These are phyloP conservation scores for Nettapus auritus DNA, from an alignment of 2,113 vertebrate species.

Conservation along the genomic window DNA sequence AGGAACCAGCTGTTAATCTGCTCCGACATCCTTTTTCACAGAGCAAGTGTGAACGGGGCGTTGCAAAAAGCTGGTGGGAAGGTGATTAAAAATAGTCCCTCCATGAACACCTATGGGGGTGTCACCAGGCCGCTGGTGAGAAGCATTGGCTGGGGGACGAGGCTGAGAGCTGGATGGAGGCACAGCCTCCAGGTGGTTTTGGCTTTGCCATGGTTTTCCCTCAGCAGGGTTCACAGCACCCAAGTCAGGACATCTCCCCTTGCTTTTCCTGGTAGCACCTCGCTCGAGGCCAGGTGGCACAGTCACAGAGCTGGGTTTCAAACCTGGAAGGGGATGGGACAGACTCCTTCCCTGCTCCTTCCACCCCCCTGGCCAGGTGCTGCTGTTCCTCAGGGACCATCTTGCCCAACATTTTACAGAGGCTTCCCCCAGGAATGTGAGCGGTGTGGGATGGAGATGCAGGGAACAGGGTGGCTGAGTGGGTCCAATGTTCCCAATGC, in stretches of 20 bases:
- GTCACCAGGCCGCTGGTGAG: background rate
- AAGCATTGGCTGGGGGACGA: rapidly evolving
- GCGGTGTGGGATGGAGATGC: rapidly evolving
- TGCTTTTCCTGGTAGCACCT: background rate
- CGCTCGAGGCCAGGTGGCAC: background rate
- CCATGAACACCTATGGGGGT: background rate
- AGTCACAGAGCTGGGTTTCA: background rate
- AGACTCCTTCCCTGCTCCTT: background rate
- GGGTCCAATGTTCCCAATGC: rapidly evolving
- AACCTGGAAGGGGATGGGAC: no score
- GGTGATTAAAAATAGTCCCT: slow-evolving; percentile 45
- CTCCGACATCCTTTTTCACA: slow-evolving; percentile 62
- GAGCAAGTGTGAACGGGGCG: slow-evolving; percentile 41
- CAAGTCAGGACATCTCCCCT: background rate
- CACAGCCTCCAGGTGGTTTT: background rate
- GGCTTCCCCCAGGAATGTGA: background rate
- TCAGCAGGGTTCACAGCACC: background rate
- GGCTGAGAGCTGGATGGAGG: background rate
- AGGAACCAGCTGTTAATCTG: slow-evolving; percentile 73
- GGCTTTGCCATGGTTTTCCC: background rate
- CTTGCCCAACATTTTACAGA: background rate
- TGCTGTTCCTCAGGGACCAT: background rate
- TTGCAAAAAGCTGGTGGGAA: slow-evolving; percentile 14
- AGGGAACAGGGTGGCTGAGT: rapidly evolving
- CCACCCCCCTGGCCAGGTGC: background rate